A percentile compares a stretch with the other conserved stretches of the same genome.
Conservation (phyloP, 2,113 vertebrate species). For the Passer domesticus region DNA sequence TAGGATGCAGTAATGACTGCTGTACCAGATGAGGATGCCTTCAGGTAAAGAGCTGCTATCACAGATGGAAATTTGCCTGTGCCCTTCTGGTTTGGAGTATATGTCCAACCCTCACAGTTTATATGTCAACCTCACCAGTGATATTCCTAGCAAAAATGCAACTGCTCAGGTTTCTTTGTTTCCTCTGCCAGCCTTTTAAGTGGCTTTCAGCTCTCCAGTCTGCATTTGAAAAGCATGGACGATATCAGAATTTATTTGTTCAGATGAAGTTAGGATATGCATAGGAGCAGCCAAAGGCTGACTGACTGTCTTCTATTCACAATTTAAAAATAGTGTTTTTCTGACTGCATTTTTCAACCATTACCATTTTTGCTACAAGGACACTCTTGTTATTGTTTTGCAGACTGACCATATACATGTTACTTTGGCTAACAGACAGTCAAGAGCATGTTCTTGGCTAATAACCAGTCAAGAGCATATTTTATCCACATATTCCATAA, state of each 20-base stretch:
- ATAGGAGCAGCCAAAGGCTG: neutral
- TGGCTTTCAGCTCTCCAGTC: neutral
- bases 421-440: neutral
- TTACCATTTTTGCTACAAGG: neutral
- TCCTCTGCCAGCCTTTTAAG: neutral
- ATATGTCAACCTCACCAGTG: neutral
- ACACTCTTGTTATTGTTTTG: neutral
- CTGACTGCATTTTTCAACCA: neutral
- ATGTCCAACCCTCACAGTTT: neutral
- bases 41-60: neutral
- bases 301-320: neutral
- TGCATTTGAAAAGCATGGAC: neutral
- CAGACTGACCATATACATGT: neutral
- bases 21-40: neutral
- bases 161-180: neutral
- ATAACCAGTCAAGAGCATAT: neutral
- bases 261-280: neutral
- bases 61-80: neutral
- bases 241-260: neutral
- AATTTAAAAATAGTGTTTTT: neutral
- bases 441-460: neutral
- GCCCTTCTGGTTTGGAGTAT: neutral
- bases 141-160: neutral
- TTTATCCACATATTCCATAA: neutral
- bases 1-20: neutral